Percentiles rank a stretch among this genome's conserved stretches.
phyloP scores from a whole-genome alignment of 2,113 vertebrate species.

The Leucoraja erinaceus region DNA sequence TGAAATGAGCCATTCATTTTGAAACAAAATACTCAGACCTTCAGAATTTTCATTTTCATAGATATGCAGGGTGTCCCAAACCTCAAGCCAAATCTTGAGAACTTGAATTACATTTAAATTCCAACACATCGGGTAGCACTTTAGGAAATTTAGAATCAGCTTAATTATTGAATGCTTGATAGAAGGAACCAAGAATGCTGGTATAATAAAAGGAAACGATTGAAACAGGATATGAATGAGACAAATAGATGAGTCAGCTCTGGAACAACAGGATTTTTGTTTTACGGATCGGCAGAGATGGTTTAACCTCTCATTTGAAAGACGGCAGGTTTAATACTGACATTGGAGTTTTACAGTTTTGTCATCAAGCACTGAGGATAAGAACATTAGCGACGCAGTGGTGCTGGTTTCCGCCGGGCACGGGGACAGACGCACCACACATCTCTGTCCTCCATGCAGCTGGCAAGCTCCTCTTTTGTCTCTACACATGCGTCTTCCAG shows the following conservation, averaged over 20 bases:
- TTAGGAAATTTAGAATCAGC: neutral
- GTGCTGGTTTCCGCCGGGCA: too few relatives aligned
- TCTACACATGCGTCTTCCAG: too few relatives aligned
- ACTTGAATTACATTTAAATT: neutral
- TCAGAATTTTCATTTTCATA: neutral
- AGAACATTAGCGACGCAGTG: too few relatives aligned
- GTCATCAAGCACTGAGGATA: too few relatives aligned
- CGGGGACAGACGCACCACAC: too few relatives aligned
- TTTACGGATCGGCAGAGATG: too few relatives aligned
- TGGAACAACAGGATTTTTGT: neutral
- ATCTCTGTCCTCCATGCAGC: too few relatives aligned
- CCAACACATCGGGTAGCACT: neutral
- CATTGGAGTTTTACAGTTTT: too few relatives aligned
- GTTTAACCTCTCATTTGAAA: too few relatives aligned
- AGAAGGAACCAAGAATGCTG: neutral
- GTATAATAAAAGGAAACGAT: neutral
- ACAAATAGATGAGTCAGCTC: neutral
- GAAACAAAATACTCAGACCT: neutral
- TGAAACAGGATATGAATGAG: neutral
- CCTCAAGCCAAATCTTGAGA: conserved; percentile 10
- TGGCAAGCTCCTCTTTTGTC: too few relatives aligned
- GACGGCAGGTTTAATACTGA: too few relatives aligned
- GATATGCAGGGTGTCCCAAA: neutral
- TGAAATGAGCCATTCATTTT: neutral
- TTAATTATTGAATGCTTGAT: neutral